These are phyloP conservation scores for Penaeus indicus DNA, from an alignment of 1,140 invertebrate genomes.

Conservation along the genomic window DNA sequence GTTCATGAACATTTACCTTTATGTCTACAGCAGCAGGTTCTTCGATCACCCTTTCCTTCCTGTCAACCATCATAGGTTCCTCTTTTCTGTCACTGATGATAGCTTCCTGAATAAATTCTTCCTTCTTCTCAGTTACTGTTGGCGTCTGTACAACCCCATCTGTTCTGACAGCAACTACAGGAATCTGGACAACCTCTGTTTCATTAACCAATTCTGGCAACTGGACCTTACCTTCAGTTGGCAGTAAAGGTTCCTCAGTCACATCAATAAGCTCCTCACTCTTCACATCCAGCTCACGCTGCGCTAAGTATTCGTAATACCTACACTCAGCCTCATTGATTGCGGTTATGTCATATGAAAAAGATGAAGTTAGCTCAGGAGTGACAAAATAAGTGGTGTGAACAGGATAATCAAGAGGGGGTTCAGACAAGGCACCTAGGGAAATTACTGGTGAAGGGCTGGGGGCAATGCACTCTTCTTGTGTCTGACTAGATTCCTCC, in stretches of 20 bases:
- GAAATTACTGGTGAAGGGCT: slow-evolving; percentile 18
- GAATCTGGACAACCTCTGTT: neutral
- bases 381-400: slow-evolving; percentile 24
- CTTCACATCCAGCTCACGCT: slow-evolving; percentile 1
- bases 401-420: neutral
- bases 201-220: neutral
- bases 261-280: neutral
- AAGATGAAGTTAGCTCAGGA: slow-evolving; percentile 41
- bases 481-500: neutral
- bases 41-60: no score
- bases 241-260: slow-evolving; percentile 2
- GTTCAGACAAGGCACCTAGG: neutral
- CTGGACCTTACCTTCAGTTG: neutral
- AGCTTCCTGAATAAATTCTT: neutral
- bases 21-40: no score
- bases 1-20: no score
- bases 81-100: slow-evolving; percentile 12
- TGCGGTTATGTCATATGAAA: slow-evolving; percentile 59
- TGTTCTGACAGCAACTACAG: neutral
- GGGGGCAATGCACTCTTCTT: slow-evolving; percentile 50
- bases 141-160: neutral
- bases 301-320: slow-evolving; percentile 47
- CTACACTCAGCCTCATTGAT: slow-evolving; percentile 60
- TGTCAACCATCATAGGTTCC: neutral
- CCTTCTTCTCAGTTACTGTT: neutral